Evolutionary conservation across 2,113 vertebrate species (phyloP).

Genomic region (Eulemur macaco): DNA sequence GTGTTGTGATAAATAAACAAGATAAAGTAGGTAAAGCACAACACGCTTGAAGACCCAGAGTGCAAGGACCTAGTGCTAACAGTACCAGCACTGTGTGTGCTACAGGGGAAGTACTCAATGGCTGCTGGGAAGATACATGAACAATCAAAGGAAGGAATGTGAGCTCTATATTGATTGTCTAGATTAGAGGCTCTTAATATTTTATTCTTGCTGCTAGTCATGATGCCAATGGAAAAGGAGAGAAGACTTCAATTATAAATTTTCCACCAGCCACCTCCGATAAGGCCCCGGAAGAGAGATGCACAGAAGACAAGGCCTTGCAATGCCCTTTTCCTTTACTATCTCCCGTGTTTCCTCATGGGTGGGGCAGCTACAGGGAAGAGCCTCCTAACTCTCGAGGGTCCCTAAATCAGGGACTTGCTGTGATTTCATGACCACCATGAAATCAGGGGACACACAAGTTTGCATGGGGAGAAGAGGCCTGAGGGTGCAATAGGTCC

Average conservation of each 20-base stretch:
- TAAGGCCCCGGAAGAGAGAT: background rate
- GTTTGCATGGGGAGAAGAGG: background rate
- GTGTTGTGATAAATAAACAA: background rate
- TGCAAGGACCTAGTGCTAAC: background rate
- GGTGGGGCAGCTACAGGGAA: background rate
- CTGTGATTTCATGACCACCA: background rate
- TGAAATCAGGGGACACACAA: background rate
- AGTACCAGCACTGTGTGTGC: no score
- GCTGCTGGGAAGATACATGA: background rate
- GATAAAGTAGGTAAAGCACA: background rate
- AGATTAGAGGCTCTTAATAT: background rate
- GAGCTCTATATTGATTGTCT: background rate
- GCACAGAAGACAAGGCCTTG: background rate
- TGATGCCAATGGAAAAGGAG: constrained; percentile 19
- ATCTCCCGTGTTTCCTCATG: background rate
- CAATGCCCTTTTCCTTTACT: background rate
- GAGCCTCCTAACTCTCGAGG: background rate
- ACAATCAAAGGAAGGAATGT: background rate
- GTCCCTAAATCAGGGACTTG: background rate
- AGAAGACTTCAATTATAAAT: background rate
- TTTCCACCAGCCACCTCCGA: background rate
- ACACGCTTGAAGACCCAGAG: background rate
- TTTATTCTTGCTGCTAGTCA: background rate
- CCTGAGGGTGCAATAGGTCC: background rate
- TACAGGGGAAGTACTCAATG: accelerated